phyloP scores from a whole-genome alignment of 2,113 vertebrate genomes.

The Meles meles region DNA sequence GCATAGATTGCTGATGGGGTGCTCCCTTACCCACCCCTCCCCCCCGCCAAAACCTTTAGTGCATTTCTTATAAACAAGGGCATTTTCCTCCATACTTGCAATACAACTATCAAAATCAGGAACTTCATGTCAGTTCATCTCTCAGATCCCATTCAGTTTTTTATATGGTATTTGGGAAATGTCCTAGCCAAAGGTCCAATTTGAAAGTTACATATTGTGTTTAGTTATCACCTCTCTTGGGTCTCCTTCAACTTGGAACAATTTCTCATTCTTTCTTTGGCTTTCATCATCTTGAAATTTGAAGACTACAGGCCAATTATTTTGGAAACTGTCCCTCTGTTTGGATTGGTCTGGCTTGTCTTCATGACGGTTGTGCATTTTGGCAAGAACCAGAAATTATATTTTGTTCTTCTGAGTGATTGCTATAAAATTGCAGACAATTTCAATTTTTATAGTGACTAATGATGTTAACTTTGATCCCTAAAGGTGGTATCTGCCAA shows the following conservation, averaged over 20 bases:
- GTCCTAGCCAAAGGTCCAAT: neutral
- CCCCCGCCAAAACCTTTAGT: neutral
- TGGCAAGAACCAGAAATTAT: neutral
- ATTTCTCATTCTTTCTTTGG: neutral
- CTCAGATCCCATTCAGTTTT: neutral
- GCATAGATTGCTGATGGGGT: neutral
- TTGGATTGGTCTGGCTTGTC: neutral
- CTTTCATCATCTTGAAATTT: slow-evolving; percentile 31
- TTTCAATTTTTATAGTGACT: neutral
- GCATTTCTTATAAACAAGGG: neutral
- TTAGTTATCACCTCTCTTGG: neutral
- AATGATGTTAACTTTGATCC: neutral
- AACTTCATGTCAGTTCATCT: neutral
- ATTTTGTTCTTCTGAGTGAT: neutral
- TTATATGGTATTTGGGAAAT: neutral
- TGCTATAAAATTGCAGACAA: neutral
- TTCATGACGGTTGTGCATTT: neutral
- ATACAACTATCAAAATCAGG: neutral
- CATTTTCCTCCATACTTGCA: neutral
- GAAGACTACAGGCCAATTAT: neutral
- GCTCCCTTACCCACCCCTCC: accelerated
- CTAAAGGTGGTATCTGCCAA: neutral
- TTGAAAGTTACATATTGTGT: neutral
- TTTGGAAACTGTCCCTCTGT: neutral
- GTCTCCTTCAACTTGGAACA: neutral